A percentile compares a stretch with the other conserved stretches of the same genome.
These are phyloP conservation scores for Drosophila robusta DNA, from an alignment of 2,888 invertebrate species.

Conservation along the genomic window DNA sequence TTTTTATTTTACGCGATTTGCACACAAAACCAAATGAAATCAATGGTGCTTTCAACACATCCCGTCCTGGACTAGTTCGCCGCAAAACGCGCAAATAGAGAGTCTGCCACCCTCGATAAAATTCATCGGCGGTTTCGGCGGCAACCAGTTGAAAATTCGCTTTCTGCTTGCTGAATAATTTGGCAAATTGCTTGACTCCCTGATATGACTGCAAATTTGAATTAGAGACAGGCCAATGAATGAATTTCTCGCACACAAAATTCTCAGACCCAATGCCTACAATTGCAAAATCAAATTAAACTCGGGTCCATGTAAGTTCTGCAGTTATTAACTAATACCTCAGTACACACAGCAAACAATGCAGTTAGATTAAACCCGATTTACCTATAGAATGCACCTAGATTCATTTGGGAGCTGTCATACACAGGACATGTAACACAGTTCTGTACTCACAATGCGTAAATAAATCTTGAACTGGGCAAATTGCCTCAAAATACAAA, in stretches of 20 bases:
- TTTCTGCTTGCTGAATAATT: constrained; percentile 56
- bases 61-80: constrained; percentile 29
- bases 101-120: constrained; percentile 21
- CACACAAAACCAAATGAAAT: constrained; percentile 43
- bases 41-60: constrained; percentile 58
- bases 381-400: constrained; percentile 15
- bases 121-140: constrained; percentile 50
- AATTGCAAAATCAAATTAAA: constrained; percentile 5
- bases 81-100: constrained; percentile 47
- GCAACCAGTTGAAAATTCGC: constrained; percentile 40
- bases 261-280: not conserved
- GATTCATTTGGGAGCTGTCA: not conserved
- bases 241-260: not conserved
- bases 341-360: not conserved
- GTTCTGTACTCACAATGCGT: constrained; percentile 1
- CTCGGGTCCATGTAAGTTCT: not conserved
- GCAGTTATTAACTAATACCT: not conserved
- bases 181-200: constrained; percentile 40
- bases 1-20: constrained; percentile 8
- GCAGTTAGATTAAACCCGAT: constrained; percentile 21
- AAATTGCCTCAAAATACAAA: constrained; percentile 49
- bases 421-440: constrained; percentile 18
- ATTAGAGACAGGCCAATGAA: constrained; percentile 35
- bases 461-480: constrained; percentile 47
- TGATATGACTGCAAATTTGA: constrained; percentile 46